Conservation (phyloP, 2,113 vertebrate genomes). For the Xiphophorus couchianus region DNA sequence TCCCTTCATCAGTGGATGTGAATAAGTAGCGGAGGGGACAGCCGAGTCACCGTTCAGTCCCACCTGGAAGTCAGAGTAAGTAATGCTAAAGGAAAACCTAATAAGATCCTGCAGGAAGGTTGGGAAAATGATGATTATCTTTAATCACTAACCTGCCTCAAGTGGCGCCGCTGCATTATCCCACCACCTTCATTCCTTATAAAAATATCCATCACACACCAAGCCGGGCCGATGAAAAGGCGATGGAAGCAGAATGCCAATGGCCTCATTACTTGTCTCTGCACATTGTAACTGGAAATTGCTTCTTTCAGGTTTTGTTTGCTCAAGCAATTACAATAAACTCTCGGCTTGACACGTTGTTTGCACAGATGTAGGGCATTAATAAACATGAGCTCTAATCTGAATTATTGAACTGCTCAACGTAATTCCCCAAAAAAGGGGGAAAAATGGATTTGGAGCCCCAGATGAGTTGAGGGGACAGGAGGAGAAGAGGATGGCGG, state of each 20-base stretch:
- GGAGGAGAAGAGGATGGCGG: conserved; percentile 29
- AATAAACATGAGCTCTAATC: conserved; percentile 99
- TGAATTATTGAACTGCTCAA: conserved; percentile 99
- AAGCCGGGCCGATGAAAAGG: conserved; percentile 88
- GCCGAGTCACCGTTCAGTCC: conserved; percentile 44
- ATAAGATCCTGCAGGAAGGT: conserved; percentile 86
- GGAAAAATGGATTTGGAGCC: conserved; percentile 91
- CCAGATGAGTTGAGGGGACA: conserved; percentile 70
- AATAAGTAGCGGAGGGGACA: conserved; percentile 50
- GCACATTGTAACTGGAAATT: conserved; percentile 99
- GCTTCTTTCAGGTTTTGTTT: conserved; percentile 99
- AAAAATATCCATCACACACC: conserved; percentile 95
- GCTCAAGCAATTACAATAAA: conserved; percentile 99
- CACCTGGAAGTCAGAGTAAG: conserved; percentile 89
- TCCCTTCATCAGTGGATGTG: conserved; percentile 35
- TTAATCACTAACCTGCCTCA: conserved; percentile 96
- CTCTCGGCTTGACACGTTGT: conserved; percentile 99
- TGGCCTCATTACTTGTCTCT: conserved; percentile 99
- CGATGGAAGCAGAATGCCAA: conserved; percentile 94
- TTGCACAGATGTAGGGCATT: conserved; percentile 99
- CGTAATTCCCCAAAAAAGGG: conserved; percentile 84
- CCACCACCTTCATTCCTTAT: conserved; percentile 94
- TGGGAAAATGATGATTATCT: conserved; percentile 88
- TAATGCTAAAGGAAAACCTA: conserved; percentile 87
- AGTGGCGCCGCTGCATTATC: conserved; percentile 90